Base-by-base conservation (phyloP, 2,888 invertebrate genomes). In the Epirrhoe alternata region DNA sequence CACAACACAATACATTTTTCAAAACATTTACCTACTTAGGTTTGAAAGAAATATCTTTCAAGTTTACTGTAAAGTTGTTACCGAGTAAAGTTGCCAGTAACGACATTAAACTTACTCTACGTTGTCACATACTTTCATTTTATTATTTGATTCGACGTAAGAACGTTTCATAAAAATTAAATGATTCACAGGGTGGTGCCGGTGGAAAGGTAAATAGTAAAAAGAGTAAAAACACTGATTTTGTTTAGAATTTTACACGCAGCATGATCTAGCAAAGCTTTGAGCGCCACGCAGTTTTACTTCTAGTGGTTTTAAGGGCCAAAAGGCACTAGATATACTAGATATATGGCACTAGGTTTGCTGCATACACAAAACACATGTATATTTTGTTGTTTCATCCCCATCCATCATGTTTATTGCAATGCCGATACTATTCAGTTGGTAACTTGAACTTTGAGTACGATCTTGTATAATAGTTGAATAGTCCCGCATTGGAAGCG, bases 101-200 rank as follows among this genome's bases (percentile, higher is more conserved):
- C 33, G 30, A 53, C 33, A 55, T 54, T 33, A 31, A 60, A 55
- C 38, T 53, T 52, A 59, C 60, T 45, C 12, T 12, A 60, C 58
- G n/a, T 53, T n/a, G 10, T 55, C 16, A 42, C 49, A 49, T 35
- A 33, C 6, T 14, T 30, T 14, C 50, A 51, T 61, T 49, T 58
- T 53, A 45, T 57, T 51, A 54, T 50, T 56, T n/a, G 7, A 67
- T 63, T 51, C 42, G 30, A 62, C 35, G 49, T 24, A 50, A 58
- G 38, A 35, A 64, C 61, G 54, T 66, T 68, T 80, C 79, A 81
- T 77, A 78, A 81, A 76, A 80, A 78, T 79, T 73, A 81, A 74
- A 82, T 86, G 78, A 85, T 89, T 84, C 90, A 85, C 93, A 93
- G 94, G 93, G 93, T 79, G 90, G 90, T 78, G 92, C 86, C 76